phyloP scores from a whole-genome alignment of 2,113 vertebrate species.

The Istiophorus platypterus region DNA sequence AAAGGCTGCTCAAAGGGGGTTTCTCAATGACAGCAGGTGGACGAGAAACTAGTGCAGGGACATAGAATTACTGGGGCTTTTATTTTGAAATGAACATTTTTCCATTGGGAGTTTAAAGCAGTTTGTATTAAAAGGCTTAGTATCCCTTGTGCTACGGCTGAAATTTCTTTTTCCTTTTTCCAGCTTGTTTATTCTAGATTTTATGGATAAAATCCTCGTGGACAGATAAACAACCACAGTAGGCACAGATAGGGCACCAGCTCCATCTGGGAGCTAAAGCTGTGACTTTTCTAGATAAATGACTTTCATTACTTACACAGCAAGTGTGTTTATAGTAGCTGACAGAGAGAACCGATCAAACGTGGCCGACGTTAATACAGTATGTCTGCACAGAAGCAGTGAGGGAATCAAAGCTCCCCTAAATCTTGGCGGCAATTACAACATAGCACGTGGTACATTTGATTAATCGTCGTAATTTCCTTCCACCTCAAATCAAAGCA shows the following conservation, averaged over 20 bases:
- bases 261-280: conserved; percentile 50
- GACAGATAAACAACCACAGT: conserved; percentile 28
- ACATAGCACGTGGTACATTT: not conserved
- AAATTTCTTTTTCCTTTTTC: not conserved
- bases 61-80: conserved; percentile 8
- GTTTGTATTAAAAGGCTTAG: not conserved
- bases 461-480: conserved; percentile 10
- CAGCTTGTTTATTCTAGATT: not conserved
- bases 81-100: conserved; percentile 8
- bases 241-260: conserved; percentile 26
- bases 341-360: conserved; percentile 53
- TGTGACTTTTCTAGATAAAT: conserved; percentile 52
- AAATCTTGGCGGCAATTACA: conserved; percentile 14
- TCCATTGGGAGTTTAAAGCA: not conserved
- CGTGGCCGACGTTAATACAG: conserved; percentile 4
- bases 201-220: not conserved
- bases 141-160: not conserved
- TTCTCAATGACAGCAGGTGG: conserved; percentile 23
- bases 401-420: conserved; percentile 8
- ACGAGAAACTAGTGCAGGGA: conserved; percentile 5
- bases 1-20: conserved; percentile 30
- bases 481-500: conserved; percentile 7
- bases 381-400: not conserved
- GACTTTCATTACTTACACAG: conserved; percentile 51
- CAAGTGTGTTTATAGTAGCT: conserved; percentile 51